Percentiles rank a stretch among this genome's conserved stretches.
phyloP scores from a whole-genome alignment of 2,888 invertebrate genomes.

The Lasioglossum lativentre region DNA sequence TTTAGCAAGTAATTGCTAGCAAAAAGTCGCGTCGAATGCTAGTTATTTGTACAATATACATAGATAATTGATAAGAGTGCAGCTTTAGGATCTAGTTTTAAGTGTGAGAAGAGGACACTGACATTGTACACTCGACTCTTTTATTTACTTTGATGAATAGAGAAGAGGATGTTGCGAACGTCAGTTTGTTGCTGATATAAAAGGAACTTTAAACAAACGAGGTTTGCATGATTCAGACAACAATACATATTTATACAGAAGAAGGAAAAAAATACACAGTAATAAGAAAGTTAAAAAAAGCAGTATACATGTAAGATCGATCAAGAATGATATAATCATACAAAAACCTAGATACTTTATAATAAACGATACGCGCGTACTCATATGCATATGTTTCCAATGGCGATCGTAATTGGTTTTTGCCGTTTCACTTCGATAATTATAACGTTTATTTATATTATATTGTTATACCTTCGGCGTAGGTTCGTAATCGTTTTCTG shows the following conservation, averaged over 20 bases:
- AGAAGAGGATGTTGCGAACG: conserved; percentile 76
- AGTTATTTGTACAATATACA: conserved; percentile 84
- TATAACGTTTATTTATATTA: conserved; percentile 53
- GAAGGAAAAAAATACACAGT: conserved; percentile 79
- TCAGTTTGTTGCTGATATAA: conserved; percentile 79
- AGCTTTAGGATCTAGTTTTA: conserved; percentile 84
- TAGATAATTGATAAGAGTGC: conserved; percentile 84
- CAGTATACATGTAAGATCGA: conserved; percentile 83
- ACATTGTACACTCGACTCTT: conserved; percentile 78
- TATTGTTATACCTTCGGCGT: conserved; percentile 43
- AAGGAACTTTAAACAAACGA: conserved; percentile 80
- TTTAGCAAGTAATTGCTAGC: conserved; percentile 82
- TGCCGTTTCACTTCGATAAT: conserved; percentile 80
- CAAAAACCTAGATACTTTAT: conserved; percentile 83
- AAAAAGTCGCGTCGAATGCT: conserved; percentile 82
- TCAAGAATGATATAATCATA: conserved; percentile 84
- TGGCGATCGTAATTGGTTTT: conserved; percentile 82
- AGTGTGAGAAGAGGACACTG: conserved; percentile 73
- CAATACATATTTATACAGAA: conserved; percentile 84
- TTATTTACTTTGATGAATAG: conserved; percentile 80
- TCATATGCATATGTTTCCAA: conserved; percentile 81
- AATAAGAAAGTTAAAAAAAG: conserved; percentile 82
- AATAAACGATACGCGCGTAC: conserved; percentile 82
- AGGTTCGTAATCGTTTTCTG: conserved; percentile 54
- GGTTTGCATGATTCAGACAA: conserved; percentile 81